These are phyloP conservation scores for Monopis laevigella DNA, from an alignment of 2,888 invertebrate species.

Conservation along the genomic window DNA sequence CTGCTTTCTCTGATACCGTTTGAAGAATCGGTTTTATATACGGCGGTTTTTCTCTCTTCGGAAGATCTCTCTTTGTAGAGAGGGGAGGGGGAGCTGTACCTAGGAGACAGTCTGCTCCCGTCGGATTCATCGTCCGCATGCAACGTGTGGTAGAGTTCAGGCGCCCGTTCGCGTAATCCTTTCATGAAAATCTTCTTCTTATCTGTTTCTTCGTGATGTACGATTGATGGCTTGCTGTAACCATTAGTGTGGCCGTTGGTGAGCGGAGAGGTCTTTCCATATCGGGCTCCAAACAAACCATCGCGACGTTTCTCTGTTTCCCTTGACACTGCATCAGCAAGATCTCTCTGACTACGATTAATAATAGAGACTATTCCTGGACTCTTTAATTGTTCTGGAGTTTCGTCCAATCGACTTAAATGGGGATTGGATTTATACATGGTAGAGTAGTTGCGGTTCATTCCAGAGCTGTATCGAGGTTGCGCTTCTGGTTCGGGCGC, in stretches of 20 bases:
- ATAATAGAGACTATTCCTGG: conserved; percentile 88
- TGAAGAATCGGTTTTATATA: conserved; percentile 57
- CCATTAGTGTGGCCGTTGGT: conserved; percentile 59
- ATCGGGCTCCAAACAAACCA: conserved; percentile 63
- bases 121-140: conserved; percentile 71
- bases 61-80: conserved; percentile 57
- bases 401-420: conserved; percentile 74
- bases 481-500: conserved; percentile 65
- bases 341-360: conserved; percentile 82
- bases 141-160: conserved; percentile 75
- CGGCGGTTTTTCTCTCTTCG: conserved; percentile 49
- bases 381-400: conserved; percentile 79
- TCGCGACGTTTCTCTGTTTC: conserved; percentile 63
- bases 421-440: conserved; percentile 85
- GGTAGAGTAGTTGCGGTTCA: conserved; percentile 59
- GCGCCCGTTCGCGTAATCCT: conserved; percentile 74
- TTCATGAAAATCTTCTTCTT: conserved; percentile 75
- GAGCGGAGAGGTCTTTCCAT: conserved; percentile 62
- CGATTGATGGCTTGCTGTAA: conserved; percentile 46
- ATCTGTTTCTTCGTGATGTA: conserved; percentile 61
- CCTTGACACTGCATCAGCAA: conserved; percentile 70
- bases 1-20: conserved; percentile 46
- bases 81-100: conserved; percentile 56
- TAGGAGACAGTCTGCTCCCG: conserved; percentile 51
- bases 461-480: conserved; percentile 51